These are phyloP conservation scores for Distichodus sexfasciatus DNA, from an alignment of 2,797 vertebrate genomes.

Conservation along the genomic window DNA sequence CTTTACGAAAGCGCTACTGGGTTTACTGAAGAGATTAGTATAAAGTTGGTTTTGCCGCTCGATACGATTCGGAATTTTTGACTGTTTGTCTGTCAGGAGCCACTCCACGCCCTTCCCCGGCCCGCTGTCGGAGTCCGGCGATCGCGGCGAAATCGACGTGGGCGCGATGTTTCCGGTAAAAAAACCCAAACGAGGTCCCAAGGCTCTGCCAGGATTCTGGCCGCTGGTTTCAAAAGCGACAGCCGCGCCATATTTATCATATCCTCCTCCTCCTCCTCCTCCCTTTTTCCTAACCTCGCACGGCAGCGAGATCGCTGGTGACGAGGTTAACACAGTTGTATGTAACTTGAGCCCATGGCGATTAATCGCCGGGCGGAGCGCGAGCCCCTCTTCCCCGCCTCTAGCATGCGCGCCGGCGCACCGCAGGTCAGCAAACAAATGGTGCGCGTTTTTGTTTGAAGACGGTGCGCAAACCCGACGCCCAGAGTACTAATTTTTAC, in stretches of 20 bases:
- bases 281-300: constrained; percentile 78
- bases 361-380: constrained; percentile 88
- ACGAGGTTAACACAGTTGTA: constrained; percentile 93
- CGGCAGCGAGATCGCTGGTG: constrained; percentile 85
- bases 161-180: constrained; percentile 43
- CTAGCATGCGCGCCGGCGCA: constrained; percentile 74
- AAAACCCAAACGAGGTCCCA: constrained; percentile 45
- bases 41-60: constrained; percentile 74
- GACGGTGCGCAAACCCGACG: constrained; percentile 70
- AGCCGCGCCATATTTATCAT: constrained; percentile 86
- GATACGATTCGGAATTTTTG: constrained; percentile 70
- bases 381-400: constrained; percentile 71
- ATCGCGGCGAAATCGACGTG: no score
- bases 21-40: constrained; percentile 72
- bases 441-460: constrained; percentile 75
- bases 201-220: no score
- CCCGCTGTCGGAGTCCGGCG: no score
- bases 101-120: not conserved
- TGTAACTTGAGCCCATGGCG: constrained; percentile 85
- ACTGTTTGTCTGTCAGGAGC: constrained; percentile 70
- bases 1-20: constrained; percentile 60
- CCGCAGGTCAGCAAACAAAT: constrained; percentile 81
- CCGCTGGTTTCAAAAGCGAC: constrained; percentile 64
- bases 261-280: no score
- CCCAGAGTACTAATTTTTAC: constrained; percentile 78